Evolutionary conservation across 2,797 vertebrate species (phyloP), one percentile per base, ranked within the genome.

Genomic region (Telmatherina bonti): DNA sequence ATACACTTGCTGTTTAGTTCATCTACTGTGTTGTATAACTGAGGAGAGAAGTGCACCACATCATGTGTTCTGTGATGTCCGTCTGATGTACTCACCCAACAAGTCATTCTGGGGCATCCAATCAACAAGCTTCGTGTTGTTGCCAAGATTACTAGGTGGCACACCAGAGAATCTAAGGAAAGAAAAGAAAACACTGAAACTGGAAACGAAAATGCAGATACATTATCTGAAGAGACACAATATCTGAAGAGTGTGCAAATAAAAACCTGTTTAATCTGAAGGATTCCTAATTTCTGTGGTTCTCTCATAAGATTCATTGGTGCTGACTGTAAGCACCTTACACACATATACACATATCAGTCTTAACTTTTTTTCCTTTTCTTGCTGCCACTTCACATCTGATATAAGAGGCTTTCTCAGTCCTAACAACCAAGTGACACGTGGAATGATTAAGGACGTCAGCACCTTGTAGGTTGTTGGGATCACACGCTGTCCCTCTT

Each of bases 91-190:
- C 96, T 96, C 85, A 99, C 98, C 98, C 74, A 99, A 92, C 67
- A 99, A 92, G 85, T 99, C 98, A 5, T 99, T 99, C 85, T 99
- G 98, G 20, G 98, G 98, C 94, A 99, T 93, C 98, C 98, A 99
- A 54, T 99, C 97, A 80, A 99, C 96, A 35, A 99, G 96, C 85
- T 97, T 98, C 8, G 98, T 99, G 87, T 99, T 99, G 90, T 96
- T 98, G 74, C 97, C 97, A 66, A 99, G 95, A 90, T 97, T 99
- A 88, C 89, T 94, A 41, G 98, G 98, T 75, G 95, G 95, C 59
- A 93, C 93, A 86, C 98, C 98, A 70, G 98, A 98, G 94, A 97
- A 99, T 87, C 98, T 99, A 80, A 33, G n/a, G 3, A 26, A 43
- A 30, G 2, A 67, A 62, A 8, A 47, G n/a, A 56, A 12, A 16